phyloP scores from a whole-genome alignment of 2,888 invertebrate genomes.

The Oscheius sp. region DNA sequence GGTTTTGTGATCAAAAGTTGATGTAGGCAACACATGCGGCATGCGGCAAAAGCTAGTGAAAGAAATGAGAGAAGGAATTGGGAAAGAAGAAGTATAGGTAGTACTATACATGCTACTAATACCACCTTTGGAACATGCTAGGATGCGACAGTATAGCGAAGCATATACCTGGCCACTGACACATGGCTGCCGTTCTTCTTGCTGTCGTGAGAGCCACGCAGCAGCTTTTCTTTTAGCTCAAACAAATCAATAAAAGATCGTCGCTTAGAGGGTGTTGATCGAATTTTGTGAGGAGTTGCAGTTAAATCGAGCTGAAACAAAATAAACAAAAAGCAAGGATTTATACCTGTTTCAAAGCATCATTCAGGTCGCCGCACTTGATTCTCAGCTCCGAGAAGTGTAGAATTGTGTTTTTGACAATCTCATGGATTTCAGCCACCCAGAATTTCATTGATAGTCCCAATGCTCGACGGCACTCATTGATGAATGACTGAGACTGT shows the following conservation, averaged over 20 bases:
- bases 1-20: not conserved
- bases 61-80: slow-evolving; percentile 6
- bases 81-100: slow-evolving; percentile 6
- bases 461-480: slow-evolving; percentile 73
- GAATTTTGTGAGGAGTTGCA: slow-evolving; percentile 73
- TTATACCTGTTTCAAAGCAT: slow-evolving; percentile 72
- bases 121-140: slow-evolving; percentile 2
- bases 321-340: not conserved
- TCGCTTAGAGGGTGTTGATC: slow-evolving; percentile 72
- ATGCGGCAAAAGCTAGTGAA: slow-evolving; percentile 32
- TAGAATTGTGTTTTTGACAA: slow-evolving; percentile 73
- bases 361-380: slow-evolving; percentile 73
- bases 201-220: slow-evolving; percentile 60
- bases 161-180: slow-evolving; percentile 70
- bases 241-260: slow-evolving; percentile 73
- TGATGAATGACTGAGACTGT: slow-evolving; percentile 73
- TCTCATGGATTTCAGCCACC: slow-evolving; percentile 74
- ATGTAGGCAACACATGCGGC: slow-evolving; percentile 17
- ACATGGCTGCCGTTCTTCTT: slow-evolving; percentile 71
- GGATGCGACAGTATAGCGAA: slow-evolving; percentile 44
- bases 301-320: slow-evolving; percentile 70
- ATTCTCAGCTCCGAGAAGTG: slow-evolving; percentile 73
- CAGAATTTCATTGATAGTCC: slow-evolving; percentile 74
- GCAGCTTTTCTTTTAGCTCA: slow-evolving; percentile 70
- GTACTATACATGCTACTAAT: not conserved